Evolutionary conservation across 2,113 vertebrate genomes (phyloP), one percentile per base, ranked within the genome.

Genomic region (Isichthys henryi): DNA sequence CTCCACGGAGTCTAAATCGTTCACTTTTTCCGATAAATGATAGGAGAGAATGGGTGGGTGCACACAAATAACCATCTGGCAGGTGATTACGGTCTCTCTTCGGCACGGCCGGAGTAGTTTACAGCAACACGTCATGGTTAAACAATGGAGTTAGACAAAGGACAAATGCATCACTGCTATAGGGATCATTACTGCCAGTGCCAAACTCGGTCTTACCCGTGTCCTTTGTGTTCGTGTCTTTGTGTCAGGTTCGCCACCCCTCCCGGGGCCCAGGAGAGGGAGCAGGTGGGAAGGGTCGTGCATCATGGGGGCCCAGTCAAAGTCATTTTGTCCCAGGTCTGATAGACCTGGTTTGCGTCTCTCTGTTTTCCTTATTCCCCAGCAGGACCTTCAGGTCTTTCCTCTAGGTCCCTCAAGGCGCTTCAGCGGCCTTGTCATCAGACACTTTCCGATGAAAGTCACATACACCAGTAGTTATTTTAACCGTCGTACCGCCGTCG

Each of bases 21-120:
- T 86, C 45, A n/a, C 82, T 52, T 86, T 83, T 86, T 49, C 49
- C 85, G 10, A 86, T 50, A 52, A 86, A 10, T 86, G 48, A 86
- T 52, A 50, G 85, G 49, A 35, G 27, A 53, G 48, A 35, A 86
- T 46, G 23, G 85, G n/a, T 19, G 50, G 50, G 6, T 35, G 27
- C 17, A 35, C 85, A 87, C 85, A 87, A 53, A 39, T 87, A 53
- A 53, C 50, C 48, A 48, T 84, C 82, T 84, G 82, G 43, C 82
- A 84, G 82, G 85, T 13, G 27, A 87, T 35, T 39, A 53, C 17
- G 17, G 13, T 53, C 48, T 56, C 11, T 19, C 50, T 53, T 56
- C 15, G 5, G 50, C n/a, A 21, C n/a, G 27, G 19, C 85, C 85
- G 17, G 50, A 31, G 84, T 7, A 10, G 85, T 52, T 53, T 87